Base-by-base conservation (phyloP, 2,888 invertebrate species). In the Eupithecia pulchellata region DNA sequence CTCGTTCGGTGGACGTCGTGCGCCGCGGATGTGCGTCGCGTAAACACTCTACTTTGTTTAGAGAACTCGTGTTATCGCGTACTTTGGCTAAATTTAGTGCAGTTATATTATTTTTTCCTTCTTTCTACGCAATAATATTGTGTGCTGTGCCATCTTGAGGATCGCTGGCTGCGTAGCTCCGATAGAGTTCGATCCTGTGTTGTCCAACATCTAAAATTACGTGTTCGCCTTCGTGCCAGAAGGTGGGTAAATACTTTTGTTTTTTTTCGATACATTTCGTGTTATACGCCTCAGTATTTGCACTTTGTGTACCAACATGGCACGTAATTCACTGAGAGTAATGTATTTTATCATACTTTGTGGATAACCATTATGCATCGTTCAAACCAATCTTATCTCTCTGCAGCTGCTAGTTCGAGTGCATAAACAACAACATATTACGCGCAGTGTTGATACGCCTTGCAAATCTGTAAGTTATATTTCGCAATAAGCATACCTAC, bases 81-180 rank as follows among this genome's bases (percentile, higher is more conserved):
- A 81, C 84, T 81, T 82, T 81, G 83, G 84, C 90, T 91, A 91
- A 88, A 89, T 89, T 87, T 90, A 91, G 92, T 92, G 91, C 84
- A 85, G 77, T 85, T 80, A 81, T 82, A 84, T 81, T 83, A 80
- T 79, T 79, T 75, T 78, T 83, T 81, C 79, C 77, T 79, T 81
- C 72, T 74, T 78, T 87, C 86, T 86, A 84, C 89, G 88, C 85
- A 88, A 83, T 86, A 85, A 81, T 84, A 76, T 78, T 83, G 86
- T 89, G 87, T 82, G 84, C 86, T 81, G 85, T 91, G 91, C 81
- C 85, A 84, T 87, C 86, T 80, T 82, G 84, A 85, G 85, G 81
- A 82, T 75, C 80, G 76, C 76, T 80, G 79, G 13, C 68, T 61
- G 68, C 72, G 58, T 72, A 52, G 66, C 77, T 72, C 79, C 76